Evolutionary conservation across 2,797 vertebrate species (phyloP).

Genomic region (Poeciliopsis presidionis): DNA sequence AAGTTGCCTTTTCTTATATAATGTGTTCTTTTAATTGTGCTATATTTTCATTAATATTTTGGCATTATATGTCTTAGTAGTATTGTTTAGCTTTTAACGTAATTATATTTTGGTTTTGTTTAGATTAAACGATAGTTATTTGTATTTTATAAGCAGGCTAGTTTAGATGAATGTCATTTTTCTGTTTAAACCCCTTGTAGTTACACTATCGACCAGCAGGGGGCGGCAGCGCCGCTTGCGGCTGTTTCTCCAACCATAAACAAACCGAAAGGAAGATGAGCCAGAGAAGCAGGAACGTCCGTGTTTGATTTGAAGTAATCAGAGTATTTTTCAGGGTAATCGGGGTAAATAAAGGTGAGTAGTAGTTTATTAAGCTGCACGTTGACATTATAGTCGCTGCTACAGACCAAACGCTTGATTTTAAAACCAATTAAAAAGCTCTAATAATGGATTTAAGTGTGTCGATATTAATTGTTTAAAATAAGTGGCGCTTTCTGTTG

Average conservation of each 20-base stretch:
- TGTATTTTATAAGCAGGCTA: neutral
- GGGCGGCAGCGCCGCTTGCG: neutral
- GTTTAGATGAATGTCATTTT: neutral
- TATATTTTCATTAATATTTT: neutral
- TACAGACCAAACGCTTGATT: neutral
- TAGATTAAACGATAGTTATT: neutral
- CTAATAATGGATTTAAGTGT: neutral
- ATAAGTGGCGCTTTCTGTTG: neutral
- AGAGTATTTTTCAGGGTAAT: neutral
- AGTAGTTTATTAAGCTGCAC: neutral
- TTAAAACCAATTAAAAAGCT: neutral
- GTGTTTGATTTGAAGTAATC: neutral
- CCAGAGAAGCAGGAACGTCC: neutral
- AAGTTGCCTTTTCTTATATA: neutral
- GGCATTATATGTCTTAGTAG: neutral
- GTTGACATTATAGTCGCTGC: neutral
- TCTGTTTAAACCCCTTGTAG: neutral
- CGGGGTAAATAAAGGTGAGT: constrained; percentile 1
- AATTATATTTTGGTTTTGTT: neutral
- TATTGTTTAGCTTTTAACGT: neutral
- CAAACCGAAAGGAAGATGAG: neutral
- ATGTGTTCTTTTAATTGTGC: neutral
- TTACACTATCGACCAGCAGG: neutral
- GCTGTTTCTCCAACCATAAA: neutral
- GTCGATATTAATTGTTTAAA: neutral